These are phyloP conservation scores for Pedicia rivosa DNA, from an alignment of 2,888 invertebrate genomes.

Conservation along the genomic window DNA sequence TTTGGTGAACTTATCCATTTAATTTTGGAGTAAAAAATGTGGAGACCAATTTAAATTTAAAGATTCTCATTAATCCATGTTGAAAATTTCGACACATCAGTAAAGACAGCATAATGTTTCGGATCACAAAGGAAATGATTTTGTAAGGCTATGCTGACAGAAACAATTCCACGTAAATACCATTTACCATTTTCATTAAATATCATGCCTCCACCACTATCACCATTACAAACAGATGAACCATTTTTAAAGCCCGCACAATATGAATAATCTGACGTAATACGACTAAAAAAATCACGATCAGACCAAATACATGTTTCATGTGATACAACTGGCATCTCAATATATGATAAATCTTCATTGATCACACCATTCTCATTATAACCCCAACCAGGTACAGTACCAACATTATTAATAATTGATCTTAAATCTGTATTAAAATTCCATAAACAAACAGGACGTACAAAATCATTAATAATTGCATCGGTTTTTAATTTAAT, in stretches of 20 bases:
- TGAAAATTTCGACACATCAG: conserved; percentile 27
- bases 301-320: conserved; percentile 19
- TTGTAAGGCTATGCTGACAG: conserved; percentile 10
- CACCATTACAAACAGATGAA: conserved; percentile 32
- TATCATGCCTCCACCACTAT: conserved; percentile 35
- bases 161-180: conserved; percentile 12
- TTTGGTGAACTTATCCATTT: too few species aligned
- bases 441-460: conserved; percentile 28
- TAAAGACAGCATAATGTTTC: conserved; percentile 31
- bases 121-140: conserved; percentile 30
- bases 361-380: conserved; percentile 14
- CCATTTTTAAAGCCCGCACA: conserved; percentile 14
- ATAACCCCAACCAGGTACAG: conserved; percentile 25
- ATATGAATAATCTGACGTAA: conserved; percentile 8
- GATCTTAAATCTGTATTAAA: neutral
- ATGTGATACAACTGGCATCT: conserved; percentile 23
- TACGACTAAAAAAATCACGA: conserved; percentile 11
- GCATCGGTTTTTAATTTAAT: conserved; percentile 23
- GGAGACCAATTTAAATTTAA: too few species aligned
- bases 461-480: conserved; percentile 19
- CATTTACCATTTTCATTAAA: conserved; percentile 15
- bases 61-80: conserved; percentile 25
- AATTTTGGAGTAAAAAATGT: too few species aligned
- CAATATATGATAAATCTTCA: conserved; percentile 16
- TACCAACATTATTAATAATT: neutral